Base-by-base conservation (phyloP, 2,113 vertebrate genomes). In the Oceanodroma tethys region DNA sequence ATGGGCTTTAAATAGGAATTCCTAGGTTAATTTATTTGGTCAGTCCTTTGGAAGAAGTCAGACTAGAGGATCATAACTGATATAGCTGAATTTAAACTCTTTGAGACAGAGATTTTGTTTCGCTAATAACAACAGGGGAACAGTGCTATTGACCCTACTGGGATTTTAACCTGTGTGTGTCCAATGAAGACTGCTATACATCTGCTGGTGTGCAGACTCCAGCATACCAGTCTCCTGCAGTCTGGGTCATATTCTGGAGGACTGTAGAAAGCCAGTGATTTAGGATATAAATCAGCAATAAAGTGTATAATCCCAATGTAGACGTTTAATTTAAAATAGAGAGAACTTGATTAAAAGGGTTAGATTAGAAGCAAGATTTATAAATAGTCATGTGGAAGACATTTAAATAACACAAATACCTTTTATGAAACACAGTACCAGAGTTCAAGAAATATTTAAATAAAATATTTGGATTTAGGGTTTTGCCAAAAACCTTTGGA, bases 291-390 rank as follows among this genome's bases (percentile, higher is more conserved):
- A 75, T 75, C 59, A 75, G 21, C 40, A 86, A 43, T 70, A 68
- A 86, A 68, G 18, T 25, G 32, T 68, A 73, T 59, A 85, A 85
- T 59, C 27, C 14, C 7, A 55, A 47, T 66, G 40, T 32, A 86
- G 86, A 89, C 14, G 8, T 72, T 91, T 87, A 75, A 89, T 96
- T 92, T 86, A 86, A 94, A 92, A 82, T 70, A 95, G 14, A 47
- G 48, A 84, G 6, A 67, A 60, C 32, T 90, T 91, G 63, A 86
- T 93, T 90, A 50, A 88, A 88, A 66, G 18, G 22, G 11, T 92
- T 79, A 93, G 76, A 71, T 68, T 65, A 75, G 75, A 90, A 88
- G 45, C 52, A 68, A 88, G 36, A 66, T 83, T 97, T 94, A 72
- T 65, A 86, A 81, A 50, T 55, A 73, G 48, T 60, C 27, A 56